phyloP scores from a whole-genome alignment of 2,888 invertebrate genomes.

The Crossocerus cetratus region DNA sequence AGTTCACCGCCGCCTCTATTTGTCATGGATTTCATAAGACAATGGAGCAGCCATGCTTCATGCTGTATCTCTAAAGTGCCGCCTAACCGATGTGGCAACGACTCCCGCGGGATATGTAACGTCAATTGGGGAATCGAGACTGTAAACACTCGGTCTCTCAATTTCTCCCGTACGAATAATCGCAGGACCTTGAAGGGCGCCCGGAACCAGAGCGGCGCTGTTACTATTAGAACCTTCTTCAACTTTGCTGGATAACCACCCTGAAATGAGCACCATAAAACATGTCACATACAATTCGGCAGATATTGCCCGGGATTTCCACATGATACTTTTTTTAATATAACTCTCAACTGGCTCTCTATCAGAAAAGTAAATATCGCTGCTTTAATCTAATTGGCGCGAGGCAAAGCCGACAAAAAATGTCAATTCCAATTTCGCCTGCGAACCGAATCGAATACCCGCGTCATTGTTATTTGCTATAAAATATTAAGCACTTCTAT shows the following conservation, averaged over 20 bases:
- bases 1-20: constrained; percentile 82
- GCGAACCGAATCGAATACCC: background rate
- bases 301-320: no score
- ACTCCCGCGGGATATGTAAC: constrained; percentile 92
- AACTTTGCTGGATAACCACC: constrained; percentile 98
- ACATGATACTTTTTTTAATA: no score
- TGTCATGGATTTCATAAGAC: constrained; percentile 88
- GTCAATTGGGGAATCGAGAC: constrained; percentile 94
- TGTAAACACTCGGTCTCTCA: constrained; percentile 96
- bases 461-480: background rate
- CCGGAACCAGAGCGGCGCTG: constrained; percentile 98
- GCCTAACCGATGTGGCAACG: constrained; percentile 93
- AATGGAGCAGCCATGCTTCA: constrained; percentile 89
- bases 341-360: no score
- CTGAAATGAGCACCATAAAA: constrained; percentile 79
- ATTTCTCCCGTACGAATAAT: constrained; percentile 95
- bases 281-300: no score
- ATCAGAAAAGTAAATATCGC: no score
- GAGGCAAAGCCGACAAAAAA: no score
- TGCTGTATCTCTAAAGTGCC: constrained; percentile 93
- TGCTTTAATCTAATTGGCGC: no score
- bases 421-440: no score
- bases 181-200: constrained; percentile 97
- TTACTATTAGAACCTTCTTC: constrained; percentile 97
- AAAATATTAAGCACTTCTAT: no score